These are phyloP conservation scores for Erebia aethiops DNA, from an alignment of 2,888 invertebrate species.

Conservation along the genomic window DNA sequence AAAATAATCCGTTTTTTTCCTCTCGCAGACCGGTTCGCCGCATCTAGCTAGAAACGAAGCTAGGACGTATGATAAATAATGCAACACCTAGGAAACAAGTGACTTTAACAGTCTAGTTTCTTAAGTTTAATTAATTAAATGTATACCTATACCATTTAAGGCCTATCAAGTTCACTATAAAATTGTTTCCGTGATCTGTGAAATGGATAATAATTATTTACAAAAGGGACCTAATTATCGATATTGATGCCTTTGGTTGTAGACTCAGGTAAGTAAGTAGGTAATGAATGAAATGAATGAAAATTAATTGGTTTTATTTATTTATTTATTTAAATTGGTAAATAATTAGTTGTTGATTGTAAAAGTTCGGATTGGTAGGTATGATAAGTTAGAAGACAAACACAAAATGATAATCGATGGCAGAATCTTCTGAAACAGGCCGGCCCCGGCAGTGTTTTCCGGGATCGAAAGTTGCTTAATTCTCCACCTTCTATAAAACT, in stretches of 20 bases:
- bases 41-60: neutral
- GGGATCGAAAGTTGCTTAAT: no score
- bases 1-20: slow-evolving; percentile 25
- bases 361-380: neutral
- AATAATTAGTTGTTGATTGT: neutral
- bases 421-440: no score
- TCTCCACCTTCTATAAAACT: no score
- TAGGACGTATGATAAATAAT: slow-evolving; percentile 13
- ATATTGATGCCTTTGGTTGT: neutral
- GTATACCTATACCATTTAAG: slow-evolving; percentile 1
- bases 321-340: neutral
- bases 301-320: no score
- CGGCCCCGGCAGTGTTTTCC: no score
- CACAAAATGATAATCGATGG: no score
- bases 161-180: slow-evolving; percentile 7
- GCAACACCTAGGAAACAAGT: slow-evolving; percentile 14
- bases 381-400: no score
- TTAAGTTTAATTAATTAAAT: slow-evolving; percentile 14
- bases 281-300: no score
- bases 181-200: no score
- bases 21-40: slow-evolving; percentile 9
- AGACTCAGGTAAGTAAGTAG: neutral
- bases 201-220: no score
- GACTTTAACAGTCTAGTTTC: neutral
- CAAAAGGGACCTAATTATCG: no score